Base-by-base conservation (phyloP, 2,113 vertebrate species). In the Hemichromis elongatus region DNA sequence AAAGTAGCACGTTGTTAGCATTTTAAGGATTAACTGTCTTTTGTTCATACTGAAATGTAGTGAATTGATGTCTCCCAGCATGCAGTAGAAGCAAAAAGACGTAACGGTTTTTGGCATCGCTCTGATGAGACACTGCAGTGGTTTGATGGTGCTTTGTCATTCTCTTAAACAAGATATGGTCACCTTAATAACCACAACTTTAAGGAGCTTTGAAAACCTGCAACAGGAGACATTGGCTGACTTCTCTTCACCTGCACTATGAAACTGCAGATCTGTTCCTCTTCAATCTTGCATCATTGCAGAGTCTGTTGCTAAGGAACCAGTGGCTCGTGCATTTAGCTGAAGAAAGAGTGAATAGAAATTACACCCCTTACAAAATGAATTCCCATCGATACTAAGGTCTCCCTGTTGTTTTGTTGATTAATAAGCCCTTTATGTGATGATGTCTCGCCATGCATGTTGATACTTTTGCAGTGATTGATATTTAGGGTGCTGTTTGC, bases 291-390 rank as follows among this genome's bases (percentile, higher is more conserved):
- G 94, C 93, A 94, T 96, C 95, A 95, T 94, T 94, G 94, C 95
- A 83, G 94, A 94, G 93, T 91, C 95, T 95, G 96, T 96, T 96
- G 96, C 96, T 96, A 95, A 95, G 96, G 83, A 96, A 97, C 95
- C 90, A 77, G 92, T 78, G 88, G 93, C 91, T 95, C 92, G 75
- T 94, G 93, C 90, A 92, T 96, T 93, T 93, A 91, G 86, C 91
- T 88, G 87, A 89, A 87, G 90, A 92, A 91, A 83, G 84, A 92
- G 82, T 91, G 92, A 94, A 88, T 87, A 93, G 87, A 95, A 94
- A 93, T 90, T 57, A 88, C 61, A 89, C 80, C 83, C 80, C 86
- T 84, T 79, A 84, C 80, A 80, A 91, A 92, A 92, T 85, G 79
- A 90, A 94, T 87, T 81, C 45, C 79, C 59, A 63, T 90, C 78